Percentiles rank a stretch among this genome's conserved stretches.
Conservation (phyloP, 2,888 invertebrate species). For the Polymixis flavicincta region DNA sequence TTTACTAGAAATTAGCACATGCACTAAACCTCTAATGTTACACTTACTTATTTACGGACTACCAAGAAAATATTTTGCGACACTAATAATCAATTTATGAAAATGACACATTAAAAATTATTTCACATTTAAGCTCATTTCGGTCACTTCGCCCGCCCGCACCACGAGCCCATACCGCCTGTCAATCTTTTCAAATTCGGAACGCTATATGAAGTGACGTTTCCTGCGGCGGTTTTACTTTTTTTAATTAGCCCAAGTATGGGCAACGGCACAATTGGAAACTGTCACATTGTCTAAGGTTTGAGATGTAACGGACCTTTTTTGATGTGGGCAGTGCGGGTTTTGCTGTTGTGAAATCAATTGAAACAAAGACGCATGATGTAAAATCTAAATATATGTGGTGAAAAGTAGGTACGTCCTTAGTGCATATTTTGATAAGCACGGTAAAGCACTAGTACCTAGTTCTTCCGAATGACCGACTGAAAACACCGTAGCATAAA, state of each 20-base stretch:
- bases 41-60: too few relatives aligned
- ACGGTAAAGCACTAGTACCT: too few relatives aligned
- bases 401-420: background rate
- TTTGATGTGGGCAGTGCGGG: conserved; percentile 55
- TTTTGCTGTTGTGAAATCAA: conserved; percentile 36
- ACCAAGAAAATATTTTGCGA: conserved; percentile 21
- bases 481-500: background rate
- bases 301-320: conserved; percentile 59
- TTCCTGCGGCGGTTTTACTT: conserved; percentile 75
- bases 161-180: conserved; percentile 71
- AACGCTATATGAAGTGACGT: conserved; percentile 78
- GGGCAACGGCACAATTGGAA: conserved; percentile 67
- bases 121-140: conserved; percentile 33
- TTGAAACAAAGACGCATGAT: conserved; percentile 1
- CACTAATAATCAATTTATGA: conserved; percentile 32
- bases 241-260: conserved; percentile 74
- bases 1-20: too few relatives aligned
- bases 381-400: background rate
- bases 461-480: background rate
- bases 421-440: background rate
- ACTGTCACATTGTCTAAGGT: conserved; percentile 66
- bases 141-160: conserved; percentile 47
- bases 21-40: too few relatives aligned
- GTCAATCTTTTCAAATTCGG: conserved; percentile 81
- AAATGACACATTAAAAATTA: conserved; percentile 33